Percentiles rank a stretch among this genome's conserved stretches.
These are phyloP conservation scores for Lutra lutra DNA, from an alignment of 2,797 vertebrate genomes.

Conservation along the genomic window DNA sequence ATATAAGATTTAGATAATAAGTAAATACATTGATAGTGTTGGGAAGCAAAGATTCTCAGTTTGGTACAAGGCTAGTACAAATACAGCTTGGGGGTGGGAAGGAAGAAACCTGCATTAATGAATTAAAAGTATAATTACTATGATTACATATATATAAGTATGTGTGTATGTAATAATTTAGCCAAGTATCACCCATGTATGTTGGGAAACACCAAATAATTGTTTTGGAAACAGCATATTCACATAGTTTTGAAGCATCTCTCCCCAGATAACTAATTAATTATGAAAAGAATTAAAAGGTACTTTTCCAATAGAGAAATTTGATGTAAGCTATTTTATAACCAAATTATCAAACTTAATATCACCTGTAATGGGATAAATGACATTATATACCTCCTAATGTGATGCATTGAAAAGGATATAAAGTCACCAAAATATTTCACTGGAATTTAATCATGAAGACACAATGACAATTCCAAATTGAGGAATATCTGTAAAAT, in stretches of 20 bases:
- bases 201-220: neutral
- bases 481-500: neutral
- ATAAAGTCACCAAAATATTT: neutral
- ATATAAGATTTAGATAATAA: constrained; percentile 11
- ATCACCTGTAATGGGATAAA: neutral
- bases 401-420: neutral
- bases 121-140: neutral
- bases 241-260: neutral
- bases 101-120: neutral
- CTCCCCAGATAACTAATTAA: neutral
- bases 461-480: neutral
- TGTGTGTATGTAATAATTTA: neutral
- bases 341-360: neutral
- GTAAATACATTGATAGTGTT: neutral
- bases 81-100: neutral
- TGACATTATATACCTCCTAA: neutral
- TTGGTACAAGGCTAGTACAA: neutral
- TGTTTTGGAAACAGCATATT: neutral
- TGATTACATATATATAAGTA: neutral
- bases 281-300: constrained; percentile 4
- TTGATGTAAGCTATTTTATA: neutral
- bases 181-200: neutral
- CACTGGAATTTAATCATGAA: neutral
- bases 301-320: neutral
- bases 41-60: neutral